A percentile compares a stretch with the other conserved stretches of the same genome.
Evolutionary conservation across 2,888 invertebrate species (phyloP).

Genomic region (Aphodius granarius): DNA sequence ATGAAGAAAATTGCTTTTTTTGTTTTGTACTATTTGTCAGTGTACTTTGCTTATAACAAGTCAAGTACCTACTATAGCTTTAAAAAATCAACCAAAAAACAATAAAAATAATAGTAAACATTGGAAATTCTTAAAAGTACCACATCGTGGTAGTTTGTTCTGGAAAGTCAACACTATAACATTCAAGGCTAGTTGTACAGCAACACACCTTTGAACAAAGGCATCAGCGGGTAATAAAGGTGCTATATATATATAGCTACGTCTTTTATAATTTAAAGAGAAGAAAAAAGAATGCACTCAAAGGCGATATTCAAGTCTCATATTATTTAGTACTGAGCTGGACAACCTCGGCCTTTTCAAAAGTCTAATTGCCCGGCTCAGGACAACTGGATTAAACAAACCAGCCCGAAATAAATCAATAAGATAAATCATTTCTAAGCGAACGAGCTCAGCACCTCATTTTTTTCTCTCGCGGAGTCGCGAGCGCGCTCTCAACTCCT

Average conservation of each 20-base stretch:
- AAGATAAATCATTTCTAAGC: background rate
- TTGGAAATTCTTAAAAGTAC: background rate
- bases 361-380: background rate
- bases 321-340: background rate
- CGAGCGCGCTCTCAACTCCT: background rate
- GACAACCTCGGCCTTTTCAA: background rate
- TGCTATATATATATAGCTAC: background rate
- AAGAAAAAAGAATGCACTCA: background rate
- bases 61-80: too few species aligned
- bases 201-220: background rate
- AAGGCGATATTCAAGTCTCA: background rate
- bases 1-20: too few species aligned
- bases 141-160: background rate
- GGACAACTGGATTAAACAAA: background rate
- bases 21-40: too few species aligned
- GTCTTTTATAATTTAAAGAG: too few species aligned
- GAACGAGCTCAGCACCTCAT: background rate
- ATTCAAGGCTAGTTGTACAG: background rate
- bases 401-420: background rate
- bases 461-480: background rate
- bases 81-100: too few species aligned
- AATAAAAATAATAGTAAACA: background rate
- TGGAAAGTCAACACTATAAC: background rate
- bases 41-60: too few species aligned
- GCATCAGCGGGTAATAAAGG: background rate